Evolutionary conservation across 2,888 invertebrate genomes (phyloP).

Genomic region (Crepidodera aurea): DNA sequence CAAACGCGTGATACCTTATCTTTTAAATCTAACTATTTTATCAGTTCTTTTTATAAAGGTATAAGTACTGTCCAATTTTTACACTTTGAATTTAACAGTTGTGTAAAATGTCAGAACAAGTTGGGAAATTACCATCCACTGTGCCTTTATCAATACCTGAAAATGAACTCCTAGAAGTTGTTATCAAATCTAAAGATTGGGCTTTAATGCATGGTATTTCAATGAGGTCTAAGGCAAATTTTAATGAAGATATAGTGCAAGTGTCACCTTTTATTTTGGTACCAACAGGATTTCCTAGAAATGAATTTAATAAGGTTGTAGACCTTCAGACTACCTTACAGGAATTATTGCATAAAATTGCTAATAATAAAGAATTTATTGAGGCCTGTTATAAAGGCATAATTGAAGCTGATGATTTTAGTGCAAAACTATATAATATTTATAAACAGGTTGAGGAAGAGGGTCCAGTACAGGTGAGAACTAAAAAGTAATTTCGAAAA

Average conservation of each 20-base stretch:
- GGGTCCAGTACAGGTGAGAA: constrained; percentile 83
- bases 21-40: too few relatives aligned
- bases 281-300: constrained; percentile 80
- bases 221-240: constrained; percentile 75
- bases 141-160: constrained; percentile 73
- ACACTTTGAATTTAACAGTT: too few relatives aligned
- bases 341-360: constrained; percentile 83
- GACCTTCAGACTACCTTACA: constrained; percentile 79
- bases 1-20: too few relatives aligned
- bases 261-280: constrained; percentile 82
- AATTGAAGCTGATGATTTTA: constrained; percentile 88
- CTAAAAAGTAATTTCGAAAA: too few relatives aligned
- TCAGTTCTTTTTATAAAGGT: too few relatives aligned
- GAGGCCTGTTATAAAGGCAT: constrained; percentile 78
- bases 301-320: constrained; percentile 78
- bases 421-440: constrained; percentile 81
- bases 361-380: constrained; percentile 80
- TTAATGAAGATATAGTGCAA: constrained; percentile 73
- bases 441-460: constrained; percentile 81
- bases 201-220: constrained; percentile 85
- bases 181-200: constrained; percentile 82
- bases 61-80: too few relatives aligned
- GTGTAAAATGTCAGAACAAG: constrained; percentile 15
- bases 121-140: constrained; percentile 64
- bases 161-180: constrained; percentile 69